Percentiles rank a stretch among this genome's conserved stretches.
Conservation (phyloP, 2,113 vertebrate genomes). For the Hyla sarda region DNA sequence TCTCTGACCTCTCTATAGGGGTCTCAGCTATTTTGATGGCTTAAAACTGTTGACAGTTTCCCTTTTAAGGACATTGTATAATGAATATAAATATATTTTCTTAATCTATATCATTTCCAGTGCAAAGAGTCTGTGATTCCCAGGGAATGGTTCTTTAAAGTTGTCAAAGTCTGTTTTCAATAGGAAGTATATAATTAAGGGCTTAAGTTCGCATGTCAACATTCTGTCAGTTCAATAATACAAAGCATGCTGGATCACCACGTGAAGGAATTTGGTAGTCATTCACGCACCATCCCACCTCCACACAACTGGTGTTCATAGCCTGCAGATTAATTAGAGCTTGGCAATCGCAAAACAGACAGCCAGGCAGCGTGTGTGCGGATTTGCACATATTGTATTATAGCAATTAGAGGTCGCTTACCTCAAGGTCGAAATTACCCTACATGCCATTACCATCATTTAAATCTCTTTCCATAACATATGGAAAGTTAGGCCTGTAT, state of each 20-base stretch:
- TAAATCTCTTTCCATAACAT: not conserved
- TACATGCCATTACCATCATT: not conserved
- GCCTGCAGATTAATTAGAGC: conserved; percentile 46
- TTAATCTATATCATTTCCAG: not conserved
- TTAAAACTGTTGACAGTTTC: no score
- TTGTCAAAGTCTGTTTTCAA: not conserved
- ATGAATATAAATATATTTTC: not conserved
- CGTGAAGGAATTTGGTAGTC: conserved; percentile 49
- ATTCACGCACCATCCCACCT: conserved; percentile 27
- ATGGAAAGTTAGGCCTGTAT: not conserved
- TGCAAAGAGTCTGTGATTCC: not conserved
- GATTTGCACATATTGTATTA: conserved; percentile 19
- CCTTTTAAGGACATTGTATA: not conserved
- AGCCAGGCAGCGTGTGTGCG: not conserved
- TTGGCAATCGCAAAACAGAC: conserved; percentile 24
- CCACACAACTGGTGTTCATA: not conserved
- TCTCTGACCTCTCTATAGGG: no score
- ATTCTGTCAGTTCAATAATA: conserved; percentile 45
- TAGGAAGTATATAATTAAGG: conserved; percentile 39
- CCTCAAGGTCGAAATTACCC: conserved; percentile 27
- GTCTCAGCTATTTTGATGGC: no score
- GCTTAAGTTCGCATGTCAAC: conserved; percentile 41
- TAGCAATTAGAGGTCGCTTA: conserved; percentile 32
- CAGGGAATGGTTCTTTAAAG: not conserved
- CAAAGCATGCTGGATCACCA: conserved; percentile 50